phyloP scores from a whole-genome alignment of 2,113 vertebrate species.

The Tragelaphus imberbis region DNA sequence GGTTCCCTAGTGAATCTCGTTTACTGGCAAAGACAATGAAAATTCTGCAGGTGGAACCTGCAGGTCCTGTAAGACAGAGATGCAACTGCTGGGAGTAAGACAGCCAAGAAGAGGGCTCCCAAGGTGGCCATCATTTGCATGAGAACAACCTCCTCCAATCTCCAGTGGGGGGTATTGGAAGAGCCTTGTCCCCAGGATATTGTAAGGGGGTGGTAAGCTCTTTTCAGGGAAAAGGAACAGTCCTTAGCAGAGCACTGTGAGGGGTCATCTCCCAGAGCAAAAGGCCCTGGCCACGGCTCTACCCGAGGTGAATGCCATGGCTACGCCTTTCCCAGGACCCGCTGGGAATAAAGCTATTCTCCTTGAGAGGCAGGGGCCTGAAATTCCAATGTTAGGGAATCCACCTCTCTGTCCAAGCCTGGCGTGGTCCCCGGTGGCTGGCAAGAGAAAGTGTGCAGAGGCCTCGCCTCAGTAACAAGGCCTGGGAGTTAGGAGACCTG shows the following conservation, averaged over 20 bases:
- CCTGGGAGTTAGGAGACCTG: neutral
- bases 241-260: neutral
- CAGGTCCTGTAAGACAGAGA: neutral
- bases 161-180: neutral
- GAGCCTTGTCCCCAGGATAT: neutral
- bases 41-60: conserved; percentile 28
- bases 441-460: neutral
- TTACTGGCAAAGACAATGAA: conserved; percentile 47
- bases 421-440: neutral
- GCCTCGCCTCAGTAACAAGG: no score
- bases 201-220: neutral
- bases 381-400: neutral
- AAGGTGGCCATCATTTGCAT: conserved; percentile 20
- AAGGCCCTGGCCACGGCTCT: neutral
- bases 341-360: neutral
- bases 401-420: neutral
- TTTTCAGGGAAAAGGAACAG: conserved; percentile 21
- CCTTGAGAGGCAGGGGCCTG: neutral
- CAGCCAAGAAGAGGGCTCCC: neutral
- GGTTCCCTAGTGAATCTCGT: conserved; percentile 32
- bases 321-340: neutral
- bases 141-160: neutral
- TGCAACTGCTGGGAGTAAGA: neutral
- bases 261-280: neutral
- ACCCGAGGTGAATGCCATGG: neutral